Evolutionary conservation across 2,888 invertebrate genomes (phyloP), one percentile per base, ranked within the genome.

Genomic region (Trisateles emortualis): DNA sequence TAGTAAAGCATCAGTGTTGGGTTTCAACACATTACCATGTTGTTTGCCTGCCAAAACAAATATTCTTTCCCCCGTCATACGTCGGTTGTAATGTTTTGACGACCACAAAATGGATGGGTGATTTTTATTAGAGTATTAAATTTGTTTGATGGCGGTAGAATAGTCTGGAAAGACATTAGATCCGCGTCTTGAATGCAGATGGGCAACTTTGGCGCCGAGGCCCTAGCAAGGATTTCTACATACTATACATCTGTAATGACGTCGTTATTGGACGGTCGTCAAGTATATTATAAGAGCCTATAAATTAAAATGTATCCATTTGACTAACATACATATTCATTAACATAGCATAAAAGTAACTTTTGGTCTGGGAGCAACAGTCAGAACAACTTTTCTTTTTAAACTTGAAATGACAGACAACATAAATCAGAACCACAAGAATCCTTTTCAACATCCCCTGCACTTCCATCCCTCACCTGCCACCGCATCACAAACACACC

Each of bases 31-130:
- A 83, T 80, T 81, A 76, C 70, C 73, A 46, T 53, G 54, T 43
- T 45, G 59, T 62, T 59, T 60, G 55, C 54, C 52, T 74, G 81
- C 78, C 78, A 80, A 81, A 76, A 76, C 73, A 75, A 76, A 81
- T 73, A 73, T 58, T 59, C 59, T 59, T 65, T 64, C 52, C 65
- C 63, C 58, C 69, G 59, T 68, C 73, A 68, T 57, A 60, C 64
- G 66, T 66, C 72, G 61, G 55, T 61, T 59, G 45, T 65, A 53
- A 65, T 59, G 66, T 60, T 59, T 50, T 59, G 61, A 55, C 50
- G 56, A 65, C 72, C 67, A 45, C 63, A 67, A 53, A 62, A 67
- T 62, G 60, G 57, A 47, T 55, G 47, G 57, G 32, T 62, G 45
- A 57, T 57, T 62, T 68, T 62, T 55, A 58, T 55, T 47, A 54